Evolutionary conservation across 1,140 invertebrate genomes (phyloP).

Genomic region (Panagrolaimus sp.): DNA sequence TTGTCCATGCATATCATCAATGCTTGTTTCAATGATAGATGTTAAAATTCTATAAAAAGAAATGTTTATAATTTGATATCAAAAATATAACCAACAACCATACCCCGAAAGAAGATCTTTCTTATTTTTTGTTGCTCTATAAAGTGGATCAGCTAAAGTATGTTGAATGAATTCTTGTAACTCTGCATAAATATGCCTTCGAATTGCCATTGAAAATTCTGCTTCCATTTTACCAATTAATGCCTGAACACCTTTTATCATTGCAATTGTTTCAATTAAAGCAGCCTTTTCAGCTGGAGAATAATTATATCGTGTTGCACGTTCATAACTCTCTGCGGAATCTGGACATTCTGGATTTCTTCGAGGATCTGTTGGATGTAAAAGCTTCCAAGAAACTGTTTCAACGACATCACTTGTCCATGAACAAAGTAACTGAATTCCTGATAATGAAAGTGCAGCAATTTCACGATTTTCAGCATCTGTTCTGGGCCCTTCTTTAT

Average conservation of each 20-base stretch:
- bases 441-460: conserved; percentile 79
- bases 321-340: conserved; percentile 98
- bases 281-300: conserved; percentile 94
- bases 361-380: conserved; percentile 94
- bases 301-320: conserved; percentile 96
- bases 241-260: conserved; percentile 97
- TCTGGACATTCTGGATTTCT: conserved; percentile 87
- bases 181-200: conserved; percentile 88
- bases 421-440: conserved; percentile 83
- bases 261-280: conserved; percentile 79
- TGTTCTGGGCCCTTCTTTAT: conserved; percentile 69
- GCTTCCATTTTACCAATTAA: conserved; percentile 95
- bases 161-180: conserved; percentile 95
- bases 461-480: conserved; percentile 88
- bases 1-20: conserved; percentile 29
- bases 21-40: conserved; percentile 47
- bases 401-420: conserved; percentile 97
- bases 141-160: conserved; percentile 77
- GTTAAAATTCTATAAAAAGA: conserved; percentile 36
- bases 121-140: conserved; percentile 96
- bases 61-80: not conserved
- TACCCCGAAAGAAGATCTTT: conserved; percentile 82
- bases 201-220: conserved; percentile 89
- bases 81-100: conserved; percentile 8
- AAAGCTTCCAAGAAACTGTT: conserved; percentile 80